phyloP scores from a whole-genome alignment of 2,888 invertebrate species.

The Drosophila pseudotakahashii region DNA sequence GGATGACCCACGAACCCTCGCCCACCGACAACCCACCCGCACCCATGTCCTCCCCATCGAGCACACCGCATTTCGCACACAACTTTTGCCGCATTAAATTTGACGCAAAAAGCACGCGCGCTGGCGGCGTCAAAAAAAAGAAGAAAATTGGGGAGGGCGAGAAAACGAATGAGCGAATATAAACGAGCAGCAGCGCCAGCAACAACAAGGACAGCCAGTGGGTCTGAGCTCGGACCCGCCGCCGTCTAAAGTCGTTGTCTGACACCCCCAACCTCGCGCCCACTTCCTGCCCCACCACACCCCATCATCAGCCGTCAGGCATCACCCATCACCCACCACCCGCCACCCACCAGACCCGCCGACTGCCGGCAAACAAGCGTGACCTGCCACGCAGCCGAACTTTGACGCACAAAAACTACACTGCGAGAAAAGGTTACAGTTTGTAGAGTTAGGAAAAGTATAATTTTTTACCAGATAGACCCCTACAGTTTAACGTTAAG shows the following conservation, averaged over 20 bases:
- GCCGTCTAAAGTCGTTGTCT: conserved; percentile 48
- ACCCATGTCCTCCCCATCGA: neutral
- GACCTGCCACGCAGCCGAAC: conserved; percentile 56
- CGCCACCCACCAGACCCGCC: conserved; percentile 1
- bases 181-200: conserved; percentile 31
- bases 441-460: too few relatives aligned
- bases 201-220: conserved; percentile 9
- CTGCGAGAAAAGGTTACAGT: neutral
- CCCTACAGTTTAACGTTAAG: too few relatives aligned
- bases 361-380: conserved; percentile 55
- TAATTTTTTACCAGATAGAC: neutral
- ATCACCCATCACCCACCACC: conserved; percentile 12
- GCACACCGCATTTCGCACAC: conserved; percentile 47
- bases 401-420: conserved; percentile 53
- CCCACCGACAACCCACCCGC: neutral
- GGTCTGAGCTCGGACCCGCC: conserved; percentile 38
- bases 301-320: conserved; percentile 23
- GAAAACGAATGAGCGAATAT: conserved; percentile 35
- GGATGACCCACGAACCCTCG: conserved; percentile 37
- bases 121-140: conserved; percentile 40
- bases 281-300: conserved; percentile 18
- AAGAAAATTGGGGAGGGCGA: neutral
- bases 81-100: conserved; percentile 67
- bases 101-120: conserved; percentile 52
- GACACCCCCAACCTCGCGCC: conserved; percentile 30